A percentile compares a stretch with the other conserved stretches of the same genome.
phyloP scores from a whole-genome alignment of 2,797 vertebrate species.

The Tragelaphus eurycerus region DNA sequence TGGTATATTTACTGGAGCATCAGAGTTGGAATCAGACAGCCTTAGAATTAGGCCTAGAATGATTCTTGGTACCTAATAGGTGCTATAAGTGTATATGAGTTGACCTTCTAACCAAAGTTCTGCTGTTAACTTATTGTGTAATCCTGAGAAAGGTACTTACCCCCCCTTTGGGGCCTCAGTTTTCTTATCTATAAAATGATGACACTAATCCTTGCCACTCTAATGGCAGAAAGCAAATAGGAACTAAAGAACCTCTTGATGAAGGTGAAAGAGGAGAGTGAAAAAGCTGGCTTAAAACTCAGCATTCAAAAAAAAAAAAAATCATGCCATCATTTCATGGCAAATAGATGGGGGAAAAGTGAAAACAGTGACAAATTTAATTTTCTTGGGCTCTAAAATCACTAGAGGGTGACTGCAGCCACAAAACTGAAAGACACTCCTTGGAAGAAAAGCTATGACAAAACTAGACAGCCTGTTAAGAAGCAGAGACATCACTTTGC shows the following conservation, averaged over 20 bases:
- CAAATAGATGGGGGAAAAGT: too few relatives aligned
- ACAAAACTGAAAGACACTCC: too few relatives aligned
- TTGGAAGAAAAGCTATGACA: neutral
- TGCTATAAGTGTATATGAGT: neutral
- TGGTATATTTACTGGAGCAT: neutral
- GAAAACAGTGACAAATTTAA: too few relatives aligned
- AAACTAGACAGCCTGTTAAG: neutral
- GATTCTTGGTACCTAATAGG: neutral
- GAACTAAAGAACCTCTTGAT: neutral
- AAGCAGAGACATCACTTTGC: neutral
- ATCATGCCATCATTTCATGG: too few relatives aligned
- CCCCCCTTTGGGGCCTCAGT: neutral
- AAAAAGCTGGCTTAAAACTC: too few relatives aligned
- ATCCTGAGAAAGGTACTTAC: neutral
- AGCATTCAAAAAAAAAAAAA: too few relatives aligned
- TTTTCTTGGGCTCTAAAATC: too few relatives aligned
- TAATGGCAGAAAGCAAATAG: neutral
- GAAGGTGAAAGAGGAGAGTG: neutral
- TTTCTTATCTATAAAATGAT: neutral
- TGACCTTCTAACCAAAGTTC: neutral
- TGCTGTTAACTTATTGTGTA: neutral
- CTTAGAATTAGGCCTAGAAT: neutral
- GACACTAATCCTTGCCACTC: neutral
- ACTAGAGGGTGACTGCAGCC: too few relatives aligned
- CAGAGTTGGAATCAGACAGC: neutral